Evolutionary conservation across 2,113 vertebrate species (phyloP), one percentile per base, ranked within the genome.

Genomic region (Ictalurus furcatus): DNA sequence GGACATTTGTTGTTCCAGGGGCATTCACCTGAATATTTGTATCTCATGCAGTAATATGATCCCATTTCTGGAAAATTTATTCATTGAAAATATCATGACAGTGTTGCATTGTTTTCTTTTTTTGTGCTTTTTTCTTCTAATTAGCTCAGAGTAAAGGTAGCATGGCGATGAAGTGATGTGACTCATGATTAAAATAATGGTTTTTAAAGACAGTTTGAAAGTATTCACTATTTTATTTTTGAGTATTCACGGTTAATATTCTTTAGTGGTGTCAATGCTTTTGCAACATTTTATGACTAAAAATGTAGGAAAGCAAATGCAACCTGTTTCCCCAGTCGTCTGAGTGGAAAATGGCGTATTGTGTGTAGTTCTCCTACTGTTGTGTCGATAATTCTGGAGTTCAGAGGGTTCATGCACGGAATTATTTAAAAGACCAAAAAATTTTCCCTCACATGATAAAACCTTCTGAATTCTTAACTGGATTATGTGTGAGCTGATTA

Each of bases 401-500:
- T 58, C 13, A 71, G 17, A 54, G 69, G 28, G 44, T 81, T 37
- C n/a, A 1, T 73, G 25, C n/a, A 28, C 61, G 83, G 87, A 30
- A 23, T 34, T 30, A 91, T 1, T 48, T 76, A 76, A 71, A 86
- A 74, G 17, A 48, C 65, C 78, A 85, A 54, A 83, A 69, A 58
- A 67, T 44, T 76, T 73, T 88, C 61, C 40, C 73, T 91, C 71
- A 40, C 37, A 80, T 86, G 92, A 92, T 89, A 88, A 87, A 92
- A 92, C 85, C 78, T 83, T 87, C 88, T 90, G 91, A 79, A 94
- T 92, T 92, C 92, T 89, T 93, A 87, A 93, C 90, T 92, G 90
- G 94, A 94, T 95, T 95, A 94, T 89, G 87, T 87, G 54, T 86
- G 92, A 93, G 91, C 87, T 91, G 94, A 94, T 95, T 95, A 94